Base-by-base conservation (phyloP, 2,113 vertebrate species). In the Sturnira hondurensis region DNA sequence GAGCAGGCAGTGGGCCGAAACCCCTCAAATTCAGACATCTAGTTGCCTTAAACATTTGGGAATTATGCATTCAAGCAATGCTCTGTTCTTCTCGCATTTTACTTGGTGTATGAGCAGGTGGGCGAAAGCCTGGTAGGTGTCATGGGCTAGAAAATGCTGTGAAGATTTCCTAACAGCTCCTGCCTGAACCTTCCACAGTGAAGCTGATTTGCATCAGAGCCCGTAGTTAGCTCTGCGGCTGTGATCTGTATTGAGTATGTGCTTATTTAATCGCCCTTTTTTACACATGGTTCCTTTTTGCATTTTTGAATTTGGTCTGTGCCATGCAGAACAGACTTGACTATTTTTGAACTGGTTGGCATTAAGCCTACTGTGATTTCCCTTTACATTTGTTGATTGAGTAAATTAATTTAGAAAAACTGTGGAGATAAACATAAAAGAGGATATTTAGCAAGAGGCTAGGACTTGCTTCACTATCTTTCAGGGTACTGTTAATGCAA, bases 141-240 rank as follows among this genome's bases (percentile, higher is more conserved):
- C 96, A 97, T 19, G 36, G 97, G 82, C 84, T 98, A 98, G 85
- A 97, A 76, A 80, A 97, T 95, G 93, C 22, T 58, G 63, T 95
- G 96, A 98, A 97, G 95, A 97, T 96, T 97, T 89, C 71, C 84
- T 68, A 89, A 92, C 89, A 97, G 92, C 83, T 96, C 1, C 36
- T 86, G 61, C 80, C n/a, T 22, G 87, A 91, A 80, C 71, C 73
- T 97, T 97, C 97, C 96, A 84, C 86, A 36, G 54, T 58, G 89
- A 92, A 43, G 87, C 63, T 84, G 89, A 33, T 38, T 96, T 92
- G 65, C 43, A 86, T 92, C 81, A 85, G 92, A 82, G 71, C 76
- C 0, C 94, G 41, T 36, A 85, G 58, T 89, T 45, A 82, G 58
- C 86, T 88, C 82, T 78, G 54, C 52, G 89, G 94, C 86, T 95